Evolutionary conservation across 2,888 invertebrate genomes (phyloP).

Genomic region (Noctuana brunneofusca): DNA sequence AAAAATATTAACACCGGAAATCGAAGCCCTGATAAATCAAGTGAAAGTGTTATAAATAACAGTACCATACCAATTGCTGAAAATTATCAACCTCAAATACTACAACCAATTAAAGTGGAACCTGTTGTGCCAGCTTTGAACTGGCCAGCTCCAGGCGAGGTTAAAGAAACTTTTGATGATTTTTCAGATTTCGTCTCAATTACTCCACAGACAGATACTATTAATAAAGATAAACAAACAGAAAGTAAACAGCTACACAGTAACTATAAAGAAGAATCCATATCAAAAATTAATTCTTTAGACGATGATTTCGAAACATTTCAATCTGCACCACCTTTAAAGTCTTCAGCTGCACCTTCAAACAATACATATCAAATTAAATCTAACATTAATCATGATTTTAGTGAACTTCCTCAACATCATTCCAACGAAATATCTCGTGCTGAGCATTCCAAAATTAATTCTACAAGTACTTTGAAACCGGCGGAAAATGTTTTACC

Average conservation of each 20-base stretch:
- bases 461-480: background rate
- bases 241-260: constrained; percentile 7
- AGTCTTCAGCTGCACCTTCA: background rate
- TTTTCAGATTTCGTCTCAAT: constrained; percentile 70
- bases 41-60: constrained; percentile 35
- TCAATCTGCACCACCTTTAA: constrained; percentile 62
- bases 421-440: constrained; percentile 1
- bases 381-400: constrained; percentile 18
- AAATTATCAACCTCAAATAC: constrained; percentile 58
- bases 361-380: constrained; percentile 44
- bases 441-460: constrained; percentile 14
- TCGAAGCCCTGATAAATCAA: background rate
- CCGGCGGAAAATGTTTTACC: constrained; percentile 46
- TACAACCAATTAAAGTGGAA: constrained; percentile 74
- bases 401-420: constrained; percentile 3
- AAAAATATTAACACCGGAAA: constrained; percentile 6
- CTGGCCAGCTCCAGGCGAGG: constrained; percentile 79
- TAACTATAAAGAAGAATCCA: constrained; percentile 24
- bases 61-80: background rate
- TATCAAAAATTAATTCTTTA: constrained; percentile 30
- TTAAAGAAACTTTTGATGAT: constrained; percentile 73
- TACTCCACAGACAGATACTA: constrained; percentile 50
- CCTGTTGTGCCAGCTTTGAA: constrained; percentile 71
- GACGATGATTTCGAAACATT: constrained; percentile 78
- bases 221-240: constrained; percentile 6